Base-by-base conservation (phyloP, 2,888 invertebrate genomes). In the Iselma pallidipennis region DNA sequence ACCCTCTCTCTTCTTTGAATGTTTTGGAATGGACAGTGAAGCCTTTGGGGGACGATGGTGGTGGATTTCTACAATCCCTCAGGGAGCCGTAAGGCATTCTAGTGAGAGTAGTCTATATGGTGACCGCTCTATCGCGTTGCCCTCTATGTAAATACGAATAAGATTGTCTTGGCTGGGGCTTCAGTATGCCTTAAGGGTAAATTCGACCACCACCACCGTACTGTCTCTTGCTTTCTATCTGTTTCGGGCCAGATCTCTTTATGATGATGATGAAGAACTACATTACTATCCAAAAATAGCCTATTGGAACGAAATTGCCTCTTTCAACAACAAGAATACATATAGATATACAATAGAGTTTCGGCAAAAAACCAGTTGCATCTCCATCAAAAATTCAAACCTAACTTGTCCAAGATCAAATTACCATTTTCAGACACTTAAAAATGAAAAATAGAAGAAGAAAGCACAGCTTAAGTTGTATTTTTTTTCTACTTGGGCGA, bases 111-210 rank as follows among this genome's bases (percentile, higher is more conserved):
- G n/a, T n/a, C n/a, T n/a, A n/a, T n/a, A 71, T 61, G 67, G 68
- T 71, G 69, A 71, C 69, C 67, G 70, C 67, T 66, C 62, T 67
- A 65, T 68, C 61, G 65, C 63, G 61, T 59, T 71, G 71, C 70
- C 73, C 73, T 71, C 71, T 72, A 75, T 75, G 75, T 72, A 75
- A 75, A 75, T 75, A 75, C 64, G 73, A 73, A 74, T 74, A 74
- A 74, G 75, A 75, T 74, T 74, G 73, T 73, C 72, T 71, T 61
- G 63, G 66, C 66, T 57, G 55, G 57, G 57, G 63, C 59, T 63
- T 55, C 58, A 49, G 37, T 58, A 51, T 59, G 59, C 63, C 63
- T 63, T 55, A 50, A 57, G 52, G 63, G 52, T 31, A 25, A 49
- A 26, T 31, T 51, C 63, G 52, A 31, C 26, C 52, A 52, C 28